Evolutionary conservation across 1,140 invertebrate species (phyloP).

Genomic region (Drosophila oshimai): DNA sequence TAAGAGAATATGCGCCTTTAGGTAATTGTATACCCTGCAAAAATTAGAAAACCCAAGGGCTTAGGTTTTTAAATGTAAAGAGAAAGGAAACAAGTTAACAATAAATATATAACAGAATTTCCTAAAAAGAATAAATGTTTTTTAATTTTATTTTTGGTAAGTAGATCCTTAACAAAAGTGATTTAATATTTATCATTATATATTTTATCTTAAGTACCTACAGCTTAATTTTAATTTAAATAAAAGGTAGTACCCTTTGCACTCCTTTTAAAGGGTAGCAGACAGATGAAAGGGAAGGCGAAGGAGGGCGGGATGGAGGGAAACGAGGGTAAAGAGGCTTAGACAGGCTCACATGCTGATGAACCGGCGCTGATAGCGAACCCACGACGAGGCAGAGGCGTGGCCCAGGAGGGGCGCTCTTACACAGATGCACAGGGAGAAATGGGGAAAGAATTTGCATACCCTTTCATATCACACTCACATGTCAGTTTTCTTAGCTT

Average conservation of each 20-base stretch:
- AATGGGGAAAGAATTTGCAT: background rate
- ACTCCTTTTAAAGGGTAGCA: background rate
- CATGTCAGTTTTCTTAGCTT: too few relatives aligned
- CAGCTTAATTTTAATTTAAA: background rate
- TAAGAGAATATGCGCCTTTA: background rate
- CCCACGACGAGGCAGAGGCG: constrained; percentile 10
- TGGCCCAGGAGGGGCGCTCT: background rate
- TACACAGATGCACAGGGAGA: background rate
- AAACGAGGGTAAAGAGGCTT: constrained; percentile 6
- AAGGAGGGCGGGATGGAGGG: background rate
- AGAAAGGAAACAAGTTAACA: too few relatives aligned
- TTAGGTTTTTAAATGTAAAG: too few relatives aligned
- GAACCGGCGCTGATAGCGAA: constrained; percentile 50
- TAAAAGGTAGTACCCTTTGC: background rate
- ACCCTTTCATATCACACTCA: too few relatives aligned
- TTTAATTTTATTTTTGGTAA: too few relatives aligned
- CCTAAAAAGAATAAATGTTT: too few relatives aligned
- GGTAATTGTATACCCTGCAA: background rate
- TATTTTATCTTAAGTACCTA: too few relatives aligned
- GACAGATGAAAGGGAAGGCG: background rate
- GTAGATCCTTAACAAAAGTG: too few relatives aligned
- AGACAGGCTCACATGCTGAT: constrained; percentile 47
- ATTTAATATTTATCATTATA: too few relatives aligned
- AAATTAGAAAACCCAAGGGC: too few relatives aligned
- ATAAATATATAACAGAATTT: too few relatives aligned